phyloP scores from a whole-genome alignment of 2,113 vertebrate genomes.

The Ellobius talpinus region DNA sequence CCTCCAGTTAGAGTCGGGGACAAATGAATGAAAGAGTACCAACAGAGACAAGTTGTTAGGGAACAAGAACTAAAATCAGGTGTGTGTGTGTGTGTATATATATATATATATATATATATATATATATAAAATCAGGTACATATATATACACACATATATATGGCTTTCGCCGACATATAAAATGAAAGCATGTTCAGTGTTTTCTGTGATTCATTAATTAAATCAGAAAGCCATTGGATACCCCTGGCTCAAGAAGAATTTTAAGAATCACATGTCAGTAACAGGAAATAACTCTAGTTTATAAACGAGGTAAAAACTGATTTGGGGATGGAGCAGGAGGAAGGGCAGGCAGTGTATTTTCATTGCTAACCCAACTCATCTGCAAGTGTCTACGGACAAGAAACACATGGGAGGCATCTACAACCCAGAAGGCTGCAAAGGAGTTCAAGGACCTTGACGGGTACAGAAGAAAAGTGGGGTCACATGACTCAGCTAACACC shows the following conservation, averaged over 20 bases:
- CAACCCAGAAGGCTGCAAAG: background rate
- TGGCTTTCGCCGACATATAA: background rate
- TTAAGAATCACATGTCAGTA: background rate
- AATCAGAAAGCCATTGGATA: background rate
- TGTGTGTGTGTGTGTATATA: background rate
- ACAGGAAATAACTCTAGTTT: background rate
- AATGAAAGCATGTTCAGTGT: background rate
- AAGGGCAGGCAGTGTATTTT: background rate
- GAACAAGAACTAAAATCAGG: background rate
- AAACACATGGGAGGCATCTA: background rate
- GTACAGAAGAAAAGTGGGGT: background rate
- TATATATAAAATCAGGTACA: too few species aligned
- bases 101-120: too few species aligned
- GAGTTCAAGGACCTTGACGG: background rate
- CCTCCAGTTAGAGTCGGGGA: background rate
- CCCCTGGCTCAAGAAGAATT: background rate
- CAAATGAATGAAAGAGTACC: background rate
- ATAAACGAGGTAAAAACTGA: background rate
- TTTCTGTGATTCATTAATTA: background rate
- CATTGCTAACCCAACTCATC: background rate
- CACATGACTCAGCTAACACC: background rate
- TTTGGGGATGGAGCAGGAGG: background rate
- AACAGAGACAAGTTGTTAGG: background rate
- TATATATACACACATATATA: too few species aligned
- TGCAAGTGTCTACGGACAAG: background rate